Percentiles rank a stretch among this genome's conserved stretches.
phyloP scores from a whole-genome alignment of 2,113 vertebrate species.

The Barnardius zonarius region DNA sequence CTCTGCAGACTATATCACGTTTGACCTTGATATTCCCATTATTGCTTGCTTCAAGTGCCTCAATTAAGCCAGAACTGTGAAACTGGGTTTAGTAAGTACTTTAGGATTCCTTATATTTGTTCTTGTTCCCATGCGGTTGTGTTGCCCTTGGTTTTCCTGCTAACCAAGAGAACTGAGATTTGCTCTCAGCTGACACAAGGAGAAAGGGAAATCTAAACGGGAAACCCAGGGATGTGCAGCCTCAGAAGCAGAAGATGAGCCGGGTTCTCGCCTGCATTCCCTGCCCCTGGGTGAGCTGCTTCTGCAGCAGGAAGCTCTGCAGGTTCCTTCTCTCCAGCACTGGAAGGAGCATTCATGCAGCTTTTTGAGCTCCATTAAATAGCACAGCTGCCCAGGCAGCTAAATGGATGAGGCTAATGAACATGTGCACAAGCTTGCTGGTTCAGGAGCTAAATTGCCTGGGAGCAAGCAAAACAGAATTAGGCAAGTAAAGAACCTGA shows the following conservation, averaged over 20 bases:
- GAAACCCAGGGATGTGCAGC: neutral
- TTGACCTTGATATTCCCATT: neutral
- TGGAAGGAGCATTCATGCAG: neutral
- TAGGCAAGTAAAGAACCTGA: conserved; percentile 1
- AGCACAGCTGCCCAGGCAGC: conserved; percentile 36
- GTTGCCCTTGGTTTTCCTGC: neutral
- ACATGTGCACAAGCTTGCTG: neutral
- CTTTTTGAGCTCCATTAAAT: conserved; percentile 20
- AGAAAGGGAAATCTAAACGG: neutral
- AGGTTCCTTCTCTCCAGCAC: neutral
- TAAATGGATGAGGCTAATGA: conserved; percentile 41
- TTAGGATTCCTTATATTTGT: neutral
- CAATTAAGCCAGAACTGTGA: neutral
- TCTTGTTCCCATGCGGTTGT: neutral
- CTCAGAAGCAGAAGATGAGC: neutral
- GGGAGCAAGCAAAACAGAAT: conserved; percentile 41
- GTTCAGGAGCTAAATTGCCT: conserved; percentile 45
- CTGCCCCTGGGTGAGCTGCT: neutral
- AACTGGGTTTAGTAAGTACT: neutral
- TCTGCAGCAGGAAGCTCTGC: neutral
- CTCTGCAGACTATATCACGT: neutral
- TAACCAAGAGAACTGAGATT: neutral
- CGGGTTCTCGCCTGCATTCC: neutral
- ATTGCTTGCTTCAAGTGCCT: neutral
- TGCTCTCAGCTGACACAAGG: fast-evolving